phyloP scores from a whole-genome alignment of 2,797 vertebrate genomes.

The Schizothorax lantsangensis region DNA sequence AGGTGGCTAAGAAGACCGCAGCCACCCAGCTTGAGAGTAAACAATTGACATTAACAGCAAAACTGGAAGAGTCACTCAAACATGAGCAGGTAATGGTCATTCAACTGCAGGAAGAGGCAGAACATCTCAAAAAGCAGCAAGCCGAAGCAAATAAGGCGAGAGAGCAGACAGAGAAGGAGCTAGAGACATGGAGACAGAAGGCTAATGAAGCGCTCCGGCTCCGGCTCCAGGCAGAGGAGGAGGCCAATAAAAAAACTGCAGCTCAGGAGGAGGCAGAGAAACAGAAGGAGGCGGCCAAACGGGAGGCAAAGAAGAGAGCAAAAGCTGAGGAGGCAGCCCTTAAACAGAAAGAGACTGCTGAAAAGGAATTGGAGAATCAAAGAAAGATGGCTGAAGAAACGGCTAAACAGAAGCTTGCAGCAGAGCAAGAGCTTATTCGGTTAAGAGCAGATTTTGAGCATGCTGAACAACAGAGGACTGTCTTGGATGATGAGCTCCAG shows the following conservation, averaged over 20 bases:
- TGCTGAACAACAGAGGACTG: constrained; percentile 87
- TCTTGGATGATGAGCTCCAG: constrained; percentile 90
- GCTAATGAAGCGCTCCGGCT: constrained; percentile 93
- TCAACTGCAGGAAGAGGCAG: constrained; percentile 91
- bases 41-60: constrained; percentile 80
- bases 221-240: constrained; percentile 91
- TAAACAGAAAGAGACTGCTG: constrained; percentile 90
- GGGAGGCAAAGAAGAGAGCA: constrained; percentile 87
- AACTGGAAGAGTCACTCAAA: constrained; percentile 89
- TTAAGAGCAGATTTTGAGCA: constrained; percentile 91
- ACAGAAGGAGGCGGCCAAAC: constrained; percentile 92
- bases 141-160: constrained; percentile 85
- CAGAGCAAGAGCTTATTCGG: constrained; percentile 93
- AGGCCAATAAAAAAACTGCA: constrained; percentile 89
- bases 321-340: constrained; percentile 91
- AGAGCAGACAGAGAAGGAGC: constrained; percentile 88
- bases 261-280: constrained; percentile 94
- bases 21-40: constrained; percentile 85
- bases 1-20: constrained; percentile 86
- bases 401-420: constrained; percentile 87
- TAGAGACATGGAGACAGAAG: constrained; percentile 95
- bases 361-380: constrained; percentile 92
- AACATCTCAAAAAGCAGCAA: constrained; percentile 84
- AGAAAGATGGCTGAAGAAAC: constrained; percentile 87
- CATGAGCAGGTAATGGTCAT: constrained; percentile 88